Base-by-base conservation (phyloP, 2,113 vertebrate genomes). In the Melanocharis versteri region DNA sequence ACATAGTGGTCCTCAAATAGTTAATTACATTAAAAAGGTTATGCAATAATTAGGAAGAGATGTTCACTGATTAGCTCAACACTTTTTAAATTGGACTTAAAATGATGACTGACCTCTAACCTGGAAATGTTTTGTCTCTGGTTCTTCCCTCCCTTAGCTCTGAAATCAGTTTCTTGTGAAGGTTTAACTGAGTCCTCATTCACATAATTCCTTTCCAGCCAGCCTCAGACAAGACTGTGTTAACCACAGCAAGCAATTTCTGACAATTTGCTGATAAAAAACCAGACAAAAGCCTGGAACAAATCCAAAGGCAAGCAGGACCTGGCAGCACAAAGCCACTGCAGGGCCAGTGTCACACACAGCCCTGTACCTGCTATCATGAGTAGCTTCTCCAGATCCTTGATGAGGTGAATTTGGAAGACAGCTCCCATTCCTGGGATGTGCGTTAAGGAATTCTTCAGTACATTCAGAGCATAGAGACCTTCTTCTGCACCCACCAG, bases 401-500 rank as follows among this genome's bases (percentile, higher is more conserved):
- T 99, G 97, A 99, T 98, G 97, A 99, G 98, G 92, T 99, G 98
- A 98, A 99, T 99, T 98, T 99, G 99, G 98, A 99, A 99, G 96
- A 99, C 99, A 1, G 99, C 99, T 64, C 99, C 99, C 72, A 99
- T 98, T 45, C 99, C 99, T 13, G 99, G 99, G 96, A 99, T 98
- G 88, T 99, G 99, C 7, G 99, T 99, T 94, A 99, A 97, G 79
- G 99, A 99, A 97, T 99, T 99, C 98, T 99, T 99, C 97, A 99
- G 98, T 45, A 99, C 99, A 37, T 99, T 99, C 96, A 99, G 98
- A 20, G 99, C 99, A 56, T 99, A 99, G 20, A 99, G 98, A 78
- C 99, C 99, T 98, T 99, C 99, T 97, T 99, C 99, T 19, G 99
- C 99, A 82, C 99, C 99, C 96, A 99, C 99, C 97, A 99, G 98